Evolutionary conservation across 2,888 invertebrate genomes (phyloP).

Genomic region (Taenaris catops): DNA sequence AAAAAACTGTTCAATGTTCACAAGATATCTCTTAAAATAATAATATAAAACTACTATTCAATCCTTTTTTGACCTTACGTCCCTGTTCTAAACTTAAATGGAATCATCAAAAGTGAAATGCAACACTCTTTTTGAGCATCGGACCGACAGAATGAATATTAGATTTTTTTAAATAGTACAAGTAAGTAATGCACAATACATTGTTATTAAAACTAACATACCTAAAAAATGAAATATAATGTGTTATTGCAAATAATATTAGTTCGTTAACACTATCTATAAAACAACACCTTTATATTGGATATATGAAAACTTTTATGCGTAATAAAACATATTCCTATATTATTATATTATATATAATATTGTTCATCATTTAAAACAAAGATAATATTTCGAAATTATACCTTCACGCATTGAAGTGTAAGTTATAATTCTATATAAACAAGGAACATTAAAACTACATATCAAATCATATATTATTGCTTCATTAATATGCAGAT

Average conservation of each 20-base stretch:
- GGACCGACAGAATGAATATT: slow-evolving; percentile 3
- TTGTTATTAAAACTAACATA: slow-evolving; percentile 8
- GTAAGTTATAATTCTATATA: background rate
- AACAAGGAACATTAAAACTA: background rate
- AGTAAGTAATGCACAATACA: slow-evolving; percentile 11
- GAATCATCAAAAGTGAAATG: too few relatives aligned
- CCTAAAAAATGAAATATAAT: slow-evolving; percentile 7
- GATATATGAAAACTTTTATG: slow-evolving; percentile 11
- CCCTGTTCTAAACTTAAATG: too few relatives aligned
- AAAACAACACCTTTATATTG: slow-evolving; percentile 5
- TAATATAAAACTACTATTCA: too few relatives aligned
- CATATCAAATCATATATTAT: too few relatives aligned
- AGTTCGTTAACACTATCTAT: slow-evolving; percentile 5
- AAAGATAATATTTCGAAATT: background rate
- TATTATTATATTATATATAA: too few relatives aligned
- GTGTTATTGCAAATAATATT: slow-evolving; percentile 15
- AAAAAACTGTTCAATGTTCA: too few relatives aligned
- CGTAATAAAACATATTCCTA: slow-evolving; percentile 10
- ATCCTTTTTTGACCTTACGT: too few relatives aligned
- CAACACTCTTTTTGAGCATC: slow-evolving; percentile 11
- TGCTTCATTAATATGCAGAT: too few relatives aligned
- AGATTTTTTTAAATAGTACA: slow-evolving; percentile 4
- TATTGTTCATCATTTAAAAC: background rate
- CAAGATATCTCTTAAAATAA: too few relatives aligned
- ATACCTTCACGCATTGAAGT: too few relatives aligned